These are phyloP conservation scores for Sanderia malayensis DNA, from an alignment of 30 jellyfish, hydroid and myxozoan species.

Conservation along the genomic window DNA sequence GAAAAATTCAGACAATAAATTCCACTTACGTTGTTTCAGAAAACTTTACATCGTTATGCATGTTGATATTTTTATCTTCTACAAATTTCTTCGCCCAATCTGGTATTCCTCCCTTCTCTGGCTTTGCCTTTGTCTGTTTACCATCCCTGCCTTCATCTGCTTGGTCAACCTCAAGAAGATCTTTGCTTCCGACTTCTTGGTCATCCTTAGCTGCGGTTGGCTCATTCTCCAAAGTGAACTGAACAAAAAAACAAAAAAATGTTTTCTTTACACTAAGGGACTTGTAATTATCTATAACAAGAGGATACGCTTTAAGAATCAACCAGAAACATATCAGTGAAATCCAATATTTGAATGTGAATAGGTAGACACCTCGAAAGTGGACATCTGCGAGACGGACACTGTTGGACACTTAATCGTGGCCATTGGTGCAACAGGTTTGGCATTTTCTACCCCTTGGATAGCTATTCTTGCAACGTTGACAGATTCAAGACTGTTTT, in stretches of 20 bases:
- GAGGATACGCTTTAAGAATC: no score
- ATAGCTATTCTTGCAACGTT: no score
- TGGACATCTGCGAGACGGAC: constrained; percentile 41
- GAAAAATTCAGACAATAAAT: no score
- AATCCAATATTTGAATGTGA: not conserved
- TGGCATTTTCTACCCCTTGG: not conserved
- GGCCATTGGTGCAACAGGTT: not conserved
- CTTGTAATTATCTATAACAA: no score
- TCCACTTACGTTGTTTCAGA: constrained; percentile 52
- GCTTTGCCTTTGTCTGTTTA: constrained; percentile 25
- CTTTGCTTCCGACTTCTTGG: constrained; percentile 11
- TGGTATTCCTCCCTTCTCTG: constrained; percentile 43
- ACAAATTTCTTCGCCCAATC: constrained; percentile 77
- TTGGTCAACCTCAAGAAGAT: constrained; percentile 13
- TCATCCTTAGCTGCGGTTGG: not conserved
- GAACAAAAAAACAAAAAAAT: no score
- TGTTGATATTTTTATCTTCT: constrained; percentile 45
- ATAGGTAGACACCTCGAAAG: constrained; percentile 17
- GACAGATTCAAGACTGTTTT: no score
- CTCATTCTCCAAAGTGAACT: constrained; percentile 9
- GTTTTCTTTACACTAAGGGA: no score
- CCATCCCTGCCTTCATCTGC: constrained; percentile 2
- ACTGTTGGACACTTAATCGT: constrained; percentile 23
- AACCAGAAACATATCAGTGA: no score
- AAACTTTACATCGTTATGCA: constrained; percentile 43